Conservation (phyloP, 2,888 invertebrate species). For the Gryllus longicercus region DNA sequence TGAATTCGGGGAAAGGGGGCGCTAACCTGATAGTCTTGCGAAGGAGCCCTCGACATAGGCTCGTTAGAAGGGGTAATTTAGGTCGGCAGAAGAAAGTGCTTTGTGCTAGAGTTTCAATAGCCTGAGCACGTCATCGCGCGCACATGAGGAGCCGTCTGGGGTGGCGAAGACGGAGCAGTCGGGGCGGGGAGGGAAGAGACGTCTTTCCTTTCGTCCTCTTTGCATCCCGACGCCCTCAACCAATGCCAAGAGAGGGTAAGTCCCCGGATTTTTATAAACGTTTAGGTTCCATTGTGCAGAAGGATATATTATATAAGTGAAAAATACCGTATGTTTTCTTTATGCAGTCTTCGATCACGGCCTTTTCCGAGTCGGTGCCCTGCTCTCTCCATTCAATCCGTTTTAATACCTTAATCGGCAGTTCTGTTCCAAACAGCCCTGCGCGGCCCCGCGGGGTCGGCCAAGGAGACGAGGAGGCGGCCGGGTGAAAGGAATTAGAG, state of each 20-base stretch:
- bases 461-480: background rate
- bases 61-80: slow-evolving; percentile 6
- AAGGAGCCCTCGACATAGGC: slow-evolving; percentile 5
- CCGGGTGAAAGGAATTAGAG: background rate
- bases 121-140: background rate
- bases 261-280: background rate
- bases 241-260: background rate
- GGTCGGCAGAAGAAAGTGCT: background rate
- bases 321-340: slow-evolving; percentile 17
- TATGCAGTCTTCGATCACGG: slow-evolving; percentile 10
- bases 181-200: background rate
- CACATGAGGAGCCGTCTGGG: background rate
- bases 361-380: slow-evolving; percentile 20
- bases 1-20: background rate
- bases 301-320: slow-evolving; percentile 11
- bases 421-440: slow-evolving; percentile 11
- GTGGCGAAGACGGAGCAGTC: background rate
- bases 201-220: background rate
- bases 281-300: slow-evolving; percentile 2
- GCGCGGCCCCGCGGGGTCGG: background rate
- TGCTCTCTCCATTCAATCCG: slow-evolving; percentile 31
- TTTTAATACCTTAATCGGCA: slow-evolving; percentile 32
- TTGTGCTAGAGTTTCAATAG: slow-evolving; percentile 7
- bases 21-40: background rate
- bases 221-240: background rate